Evolutionary conservation across 2,888 invertebrate genomes (phyloP).

Genomic region (Patella pellucida): DNA sequence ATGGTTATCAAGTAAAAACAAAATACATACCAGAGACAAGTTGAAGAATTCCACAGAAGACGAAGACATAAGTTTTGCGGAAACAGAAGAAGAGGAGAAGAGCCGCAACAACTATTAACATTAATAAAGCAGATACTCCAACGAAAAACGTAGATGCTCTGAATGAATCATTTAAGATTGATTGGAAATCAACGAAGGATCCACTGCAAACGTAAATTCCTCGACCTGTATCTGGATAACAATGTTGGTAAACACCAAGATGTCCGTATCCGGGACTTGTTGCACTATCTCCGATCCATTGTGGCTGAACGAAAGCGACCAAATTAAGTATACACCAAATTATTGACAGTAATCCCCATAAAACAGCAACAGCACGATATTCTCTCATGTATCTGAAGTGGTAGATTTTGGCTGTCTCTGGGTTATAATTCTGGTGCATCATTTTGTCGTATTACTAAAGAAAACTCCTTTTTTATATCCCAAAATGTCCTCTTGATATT

Average conservation of each 20-base stretch:
- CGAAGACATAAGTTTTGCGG: slow-evolving; percentile 91
- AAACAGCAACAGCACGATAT: slow-evolving; percentile 87
- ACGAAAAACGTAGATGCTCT: slow-evolving; percentile 90
- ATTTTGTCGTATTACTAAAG: background rate
- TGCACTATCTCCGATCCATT: slow-evolving; percentile 72
- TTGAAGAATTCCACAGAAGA: slow-evolving; percentile 95
- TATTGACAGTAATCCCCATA: slow-evolving; percentile 98
- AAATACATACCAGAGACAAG: slow-evolving; percentile 86
- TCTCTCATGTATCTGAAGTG: slow-evolving; percentile 71
- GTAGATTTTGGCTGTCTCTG: slow-evolving; percentile 57
- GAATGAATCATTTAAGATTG: slow-evolving; percentile 86
- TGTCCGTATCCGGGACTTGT: slow-evolving; percentile 81
- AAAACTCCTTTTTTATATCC: too few relatives aligned
- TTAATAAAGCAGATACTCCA: slow-evolving; percentile 85
- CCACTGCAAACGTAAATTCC: slow-evolving; percentile 78
- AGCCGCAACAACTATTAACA: slow-evolving; percentile 87
- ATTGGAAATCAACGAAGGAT: slow-evolving; percentile 79
- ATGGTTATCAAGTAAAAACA: too few relatives aligned
- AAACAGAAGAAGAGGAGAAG: slow-evolving; percentile 94
- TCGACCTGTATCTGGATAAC: slow-evolving; percentile 71
- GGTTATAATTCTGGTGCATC: slow-evolving; percentile 53
- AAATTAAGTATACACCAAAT: slow-evolving; percentile 96
- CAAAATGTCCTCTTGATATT: too few relatives aligned
- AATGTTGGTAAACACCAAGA: slow-evolving; percentile 92
- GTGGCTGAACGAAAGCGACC: slow-evolving; percentile 93